Conservation (phyloP, 92 coral and sea anemone species). For the Zoanthus sansibaricus region DNA sequence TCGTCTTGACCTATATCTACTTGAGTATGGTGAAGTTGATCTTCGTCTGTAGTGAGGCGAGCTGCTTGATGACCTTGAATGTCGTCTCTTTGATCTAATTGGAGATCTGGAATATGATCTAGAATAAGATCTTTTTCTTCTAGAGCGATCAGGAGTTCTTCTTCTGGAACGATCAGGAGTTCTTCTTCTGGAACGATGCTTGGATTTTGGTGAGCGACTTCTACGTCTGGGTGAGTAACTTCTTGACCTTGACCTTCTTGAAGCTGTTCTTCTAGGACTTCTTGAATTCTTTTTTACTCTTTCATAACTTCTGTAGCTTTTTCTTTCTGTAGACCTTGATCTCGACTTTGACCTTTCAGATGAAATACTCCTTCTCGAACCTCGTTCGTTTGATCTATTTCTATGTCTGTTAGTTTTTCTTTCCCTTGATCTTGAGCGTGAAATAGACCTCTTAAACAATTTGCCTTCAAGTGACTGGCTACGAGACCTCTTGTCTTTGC, state of each 20-base stretch:
- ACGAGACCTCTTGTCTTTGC: slow-evolving; percentile 9
- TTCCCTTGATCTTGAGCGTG: slow-evolving; percentile 17
- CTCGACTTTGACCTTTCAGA: slow-evolving; percentile 51
- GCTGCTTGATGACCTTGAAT: slow-evolving; percentile 57
- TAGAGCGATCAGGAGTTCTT: slow-evolving; percentile 29
- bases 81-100: slow-evolving; percentile 45
- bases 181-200: slow-evolving; percentile 16
- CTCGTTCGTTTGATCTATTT: slow-evolving; percentile 42
- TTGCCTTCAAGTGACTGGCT: slow-evolving; percentile 6
- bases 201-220: slow-evolving; percentile 56
- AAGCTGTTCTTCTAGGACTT: slow-evolving; percentile 54
- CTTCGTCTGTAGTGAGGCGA: slow-evolving; percentile 45
- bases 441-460: not conserved
- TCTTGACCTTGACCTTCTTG: slow-evolving; percentile 63
- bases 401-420: slow-evolving; percentile 49
- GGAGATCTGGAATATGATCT: slow-evolving; percentile 38
- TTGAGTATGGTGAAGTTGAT: slow-evolving; percentile 25
- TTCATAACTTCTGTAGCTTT: not conserved
- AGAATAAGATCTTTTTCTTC: slow-evolving; percentile 38
- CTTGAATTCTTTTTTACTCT: not conserved
- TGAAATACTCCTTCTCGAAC: not conserved
- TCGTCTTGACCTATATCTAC: slow-evolving; percentile 49
- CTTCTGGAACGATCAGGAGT: slow-evolving; percentile 32
- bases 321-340: slow-evolving; percentile 62
- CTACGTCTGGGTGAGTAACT: slow-evolving; percentile 65